Conservation (phyloP, 2,888 invertebrate genomes). For the Sarcophaga rosellei region DNA sequence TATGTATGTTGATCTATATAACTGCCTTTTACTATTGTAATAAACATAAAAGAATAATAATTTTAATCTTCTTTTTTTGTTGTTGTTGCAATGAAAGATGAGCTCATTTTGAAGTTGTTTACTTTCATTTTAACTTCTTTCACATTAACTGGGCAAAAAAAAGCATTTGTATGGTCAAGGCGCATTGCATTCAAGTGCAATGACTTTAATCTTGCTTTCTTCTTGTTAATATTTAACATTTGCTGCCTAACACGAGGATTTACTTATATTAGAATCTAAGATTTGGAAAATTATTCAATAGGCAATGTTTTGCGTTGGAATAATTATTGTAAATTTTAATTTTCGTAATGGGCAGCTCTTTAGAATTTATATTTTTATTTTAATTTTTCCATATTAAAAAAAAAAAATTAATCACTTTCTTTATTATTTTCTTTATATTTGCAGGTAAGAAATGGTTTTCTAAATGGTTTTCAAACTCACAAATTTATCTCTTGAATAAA, state of each 20-base stretch:
- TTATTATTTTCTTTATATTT: too few relatives aligned
- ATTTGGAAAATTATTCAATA: too few relatives aligned
- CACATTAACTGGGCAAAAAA: constrained; percentile 2
- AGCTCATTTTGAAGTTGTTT: background rate
- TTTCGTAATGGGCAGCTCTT: too few relatives aligned
- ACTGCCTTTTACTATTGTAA: constrained; percentile 8
- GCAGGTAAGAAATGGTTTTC: too few relatives aligned
- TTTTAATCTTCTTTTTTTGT: background rate
- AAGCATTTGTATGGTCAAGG: constrained; percentile 17
- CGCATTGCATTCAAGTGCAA: constrained; percentile 30
- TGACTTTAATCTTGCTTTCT: background rate
- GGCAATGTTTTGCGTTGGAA: too few relatives aligned
- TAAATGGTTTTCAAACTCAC: too few relatives aligned
- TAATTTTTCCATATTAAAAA: too few relatives aligned
- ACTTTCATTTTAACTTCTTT: constrained; percentile 30
- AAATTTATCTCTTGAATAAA: too few relatives aligned
- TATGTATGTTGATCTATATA: background rate
- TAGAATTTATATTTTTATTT: too few relatives aligned
- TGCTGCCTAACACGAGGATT: background rate
- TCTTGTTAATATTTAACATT: background rate
- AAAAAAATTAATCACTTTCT: too few relatives aligned
- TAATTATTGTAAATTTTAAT: too few relatives aligned
- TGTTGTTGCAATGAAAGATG: constrained; percentile 9
- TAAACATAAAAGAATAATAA: background rate
- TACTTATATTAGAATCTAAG: too few relatives aligned